Evolutionary conservation across 2,888 invertebrate species (phyloP).

Genomic region (Lithophane ornitopus): DNA sequence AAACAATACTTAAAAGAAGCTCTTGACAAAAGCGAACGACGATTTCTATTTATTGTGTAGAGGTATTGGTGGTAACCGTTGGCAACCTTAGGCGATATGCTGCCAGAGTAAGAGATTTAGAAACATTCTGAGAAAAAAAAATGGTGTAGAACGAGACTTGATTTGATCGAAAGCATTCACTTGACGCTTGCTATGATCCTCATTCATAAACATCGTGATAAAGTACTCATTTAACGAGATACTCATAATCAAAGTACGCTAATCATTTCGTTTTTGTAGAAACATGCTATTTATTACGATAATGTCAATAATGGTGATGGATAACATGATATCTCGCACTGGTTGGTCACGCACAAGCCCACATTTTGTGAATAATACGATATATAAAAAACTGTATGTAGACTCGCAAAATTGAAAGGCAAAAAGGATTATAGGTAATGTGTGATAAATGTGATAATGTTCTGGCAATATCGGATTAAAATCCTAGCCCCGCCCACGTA

Average conservation of each 20-base stretch:
- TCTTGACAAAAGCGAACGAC: constrained; percentile 33
- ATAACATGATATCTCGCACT: constrained; percentile 52
- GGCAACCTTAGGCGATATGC: not conserved
- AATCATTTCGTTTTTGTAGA: constrained; percentile 5
- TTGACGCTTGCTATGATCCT: not conserved
- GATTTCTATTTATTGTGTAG: constrained; percentile 16
- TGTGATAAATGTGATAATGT: constrained; percentile 43
- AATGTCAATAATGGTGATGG: constrained; percentile 43
- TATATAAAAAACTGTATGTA: constrained; percentile 13
- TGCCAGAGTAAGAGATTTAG: not conserved
- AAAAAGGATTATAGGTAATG: constrained; percentile 28
- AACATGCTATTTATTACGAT: constrained; percentile 41
- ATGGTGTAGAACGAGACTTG: not conserved
- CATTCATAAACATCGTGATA: constrained; percentile 26
- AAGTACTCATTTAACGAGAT: constrained; percentile 6
- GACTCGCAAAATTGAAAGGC: not conserved
- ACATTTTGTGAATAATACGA: constrained; percentile 12
- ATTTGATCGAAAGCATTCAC: not conserved
- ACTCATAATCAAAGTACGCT: constrained; percentile 14
- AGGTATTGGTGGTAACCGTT: not conserved
- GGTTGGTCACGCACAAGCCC: constrained; percentile 48
- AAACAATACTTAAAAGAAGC: constrained; percentile 50
- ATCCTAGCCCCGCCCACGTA: not conserved
- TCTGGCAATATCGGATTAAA: not conserved
- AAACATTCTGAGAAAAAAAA: not conserved